These are phyloP conservation scores for Sarcoramphus papa DNA, from an alignment of 2,797 vertebrate species.

Conservation along the genomic window DNA sequence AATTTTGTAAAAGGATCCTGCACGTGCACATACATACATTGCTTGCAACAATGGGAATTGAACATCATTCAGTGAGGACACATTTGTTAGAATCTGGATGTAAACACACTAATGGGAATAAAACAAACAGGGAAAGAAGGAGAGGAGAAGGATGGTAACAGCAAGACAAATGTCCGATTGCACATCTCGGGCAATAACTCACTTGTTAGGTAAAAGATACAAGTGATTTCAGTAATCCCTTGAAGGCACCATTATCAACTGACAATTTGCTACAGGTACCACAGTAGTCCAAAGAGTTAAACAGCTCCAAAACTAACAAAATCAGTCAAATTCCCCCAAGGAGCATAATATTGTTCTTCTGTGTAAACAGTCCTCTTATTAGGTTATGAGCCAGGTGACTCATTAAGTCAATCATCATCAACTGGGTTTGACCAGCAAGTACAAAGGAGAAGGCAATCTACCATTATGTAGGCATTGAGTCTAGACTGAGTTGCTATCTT, in stretches of 20 bases:
- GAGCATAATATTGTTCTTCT: slow-evolving; percentile 36
- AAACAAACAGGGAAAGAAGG: not conserved
- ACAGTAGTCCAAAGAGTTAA: not conserved
- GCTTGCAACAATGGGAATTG: not conserved
- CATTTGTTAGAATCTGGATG: not conserved
- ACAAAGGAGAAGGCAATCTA: slow-evolving; percentile 18
- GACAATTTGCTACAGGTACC: not conserved
- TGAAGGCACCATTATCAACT: not conserved
- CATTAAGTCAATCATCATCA: slow-evolving; percentile 48
- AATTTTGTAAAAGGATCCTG: not conserved
- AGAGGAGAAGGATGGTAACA: not conserved
- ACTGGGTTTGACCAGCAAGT: slow-evolving; percentile 16
- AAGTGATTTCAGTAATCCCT: not conserved
- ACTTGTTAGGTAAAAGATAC: not conserved
- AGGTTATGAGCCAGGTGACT: slow-evolving; percentile 9
- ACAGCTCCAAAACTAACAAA: slow-evolving; percentile 20
- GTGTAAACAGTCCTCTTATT: slow-evolving; percentile 19
- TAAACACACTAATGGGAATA: not conserved
- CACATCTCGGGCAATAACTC: not conserved
- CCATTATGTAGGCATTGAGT: slow-evolving; percentile 20
- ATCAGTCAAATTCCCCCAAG: not conserved
- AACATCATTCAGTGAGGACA: not conserved
- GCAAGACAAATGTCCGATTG: not conserved
- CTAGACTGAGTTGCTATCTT: slow-evolving; percentile 44
- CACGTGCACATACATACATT: rapidly evolving